These are phyloP conservation scores for Anticlea derivata DNA, from an alignment of 2,888 invertebrate genomes.

Conservation along the genomic window DNA sequence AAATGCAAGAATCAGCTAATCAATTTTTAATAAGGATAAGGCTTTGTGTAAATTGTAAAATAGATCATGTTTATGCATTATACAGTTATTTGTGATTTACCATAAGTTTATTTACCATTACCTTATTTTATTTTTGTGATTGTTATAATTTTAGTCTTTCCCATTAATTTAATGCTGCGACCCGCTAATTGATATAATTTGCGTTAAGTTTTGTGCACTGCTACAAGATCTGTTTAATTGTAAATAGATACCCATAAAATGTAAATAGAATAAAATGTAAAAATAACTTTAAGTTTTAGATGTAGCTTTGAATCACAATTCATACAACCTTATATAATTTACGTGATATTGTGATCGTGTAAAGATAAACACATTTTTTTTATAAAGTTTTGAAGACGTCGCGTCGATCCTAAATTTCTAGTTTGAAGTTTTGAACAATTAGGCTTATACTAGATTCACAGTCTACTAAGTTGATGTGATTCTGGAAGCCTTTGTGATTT, in stretches of 20 bases:
- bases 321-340: no score
- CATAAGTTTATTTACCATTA: conserved; percentile 60
- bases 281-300: neutral
- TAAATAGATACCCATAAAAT: conserved; percentile 53
- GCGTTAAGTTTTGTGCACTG: conserved; percentile 5
- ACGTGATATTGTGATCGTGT: neutral
- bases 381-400: conserved; percentile 11
- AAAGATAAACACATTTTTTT: conserved; percentile 18
- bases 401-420: neutral
- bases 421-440: neutral
- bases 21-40: neutral
- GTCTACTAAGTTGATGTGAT: no score
- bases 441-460: no score
- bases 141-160: conserved; percentile 4
- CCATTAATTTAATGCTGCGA: conserved; percentile 17
- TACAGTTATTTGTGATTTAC: conserved; percentile 14
- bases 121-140: conserved; percentile 33
- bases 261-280: conserved; percentile 24
- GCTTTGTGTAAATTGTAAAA: conserved; percentile 11
- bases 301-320: conserved; percentile 6
- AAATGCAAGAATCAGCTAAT: neutral
- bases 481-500: conserved; percentile 12
- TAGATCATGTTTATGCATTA: neutral
- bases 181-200: neutral
- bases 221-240: conserved; percentile 66